Evolutionary conservation across 2,888 invertebrate genomes (phyloP), one percentile per base, ranked within the genome.

Genomic region (Meiosimyza decipiens): DNA sequence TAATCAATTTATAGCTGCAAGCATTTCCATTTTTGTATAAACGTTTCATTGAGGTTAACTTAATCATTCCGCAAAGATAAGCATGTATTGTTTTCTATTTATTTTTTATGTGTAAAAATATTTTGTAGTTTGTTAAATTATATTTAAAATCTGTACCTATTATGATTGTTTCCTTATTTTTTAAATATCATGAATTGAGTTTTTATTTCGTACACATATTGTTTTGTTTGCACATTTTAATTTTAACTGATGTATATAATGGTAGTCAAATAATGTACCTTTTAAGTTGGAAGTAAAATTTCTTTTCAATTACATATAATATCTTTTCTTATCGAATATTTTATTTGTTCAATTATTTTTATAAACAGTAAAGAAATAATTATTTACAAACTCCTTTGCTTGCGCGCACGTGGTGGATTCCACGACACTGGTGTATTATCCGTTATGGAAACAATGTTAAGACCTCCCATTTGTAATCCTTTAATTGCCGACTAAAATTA

Each of bases 391-490:
- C 94, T 92, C 82, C 93, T 92, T 71, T 92, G 93, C 88, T 97
- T 98, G 80, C 94, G 91, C 47, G 97, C 91, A 75, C 97, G 89
- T 4, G 93, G 93, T 50, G 95, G 93, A 86, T 91, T 91, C 92
- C 92, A 94, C 0, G 95, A 93, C 6, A 97, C 93, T 70, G 89
- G 91, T 0, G 98, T 98, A 80, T 89, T 91, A 85, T 99, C 98
- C n/a, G 98, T 97, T 70, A 99, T 91, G 7, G 98, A 98, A 18
- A 97, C 90, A 78, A 99, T 93, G 75, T 96, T 91, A 52, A 98
- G 84, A 15, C 98, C 98, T 66, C 94, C 93, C 93, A 97, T 94
- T 87, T 96, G 93, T 22, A 99, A 86, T 1, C 98, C 98, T 88
- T 98, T 98, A 62, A 99, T 92, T 6, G 97, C 92, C 60, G 97